Percentiles rank a stretch among this genome's conserved stretches.
These are phyloP conservation scores for Rapana venosa DNA, from an alignment of 2,888 invertebrate genomes.

Conservation along the genomic window DNA sequence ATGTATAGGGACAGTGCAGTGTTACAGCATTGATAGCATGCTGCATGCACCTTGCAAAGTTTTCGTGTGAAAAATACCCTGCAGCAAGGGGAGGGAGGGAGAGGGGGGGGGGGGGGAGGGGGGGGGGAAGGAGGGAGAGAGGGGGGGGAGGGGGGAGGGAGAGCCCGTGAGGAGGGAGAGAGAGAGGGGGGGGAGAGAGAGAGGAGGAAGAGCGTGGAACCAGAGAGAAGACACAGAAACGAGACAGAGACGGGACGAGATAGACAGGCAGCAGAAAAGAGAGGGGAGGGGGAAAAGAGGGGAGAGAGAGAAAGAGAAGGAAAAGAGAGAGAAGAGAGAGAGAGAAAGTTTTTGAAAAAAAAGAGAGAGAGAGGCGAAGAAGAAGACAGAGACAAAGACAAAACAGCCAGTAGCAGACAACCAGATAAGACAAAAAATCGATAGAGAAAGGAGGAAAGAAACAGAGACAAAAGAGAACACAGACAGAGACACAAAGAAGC, in stretches of 20 bases:
- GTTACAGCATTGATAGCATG: too few species aligned
- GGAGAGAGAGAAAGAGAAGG: neutral
- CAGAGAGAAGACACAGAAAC: neutral
- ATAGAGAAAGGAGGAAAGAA: neutral
- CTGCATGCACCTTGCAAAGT: too few species aligned
- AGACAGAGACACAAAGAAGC: neutral
- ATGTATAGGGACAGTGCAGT: too few species aligned
- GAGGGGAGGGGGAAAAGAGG: neutral
- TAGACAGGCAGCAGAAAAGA: neutral
- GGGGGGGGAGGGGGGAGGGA: neutral
- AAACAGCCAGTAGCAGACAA: neutral
- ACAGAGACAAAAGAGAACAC: neutral
- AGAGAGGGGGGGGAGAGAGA: neutral
- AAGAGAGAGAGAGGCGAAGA: conserved; percentile 3
- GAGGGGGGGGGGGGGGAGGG: neutral
- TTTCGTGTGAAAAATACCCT: too few species aligned
- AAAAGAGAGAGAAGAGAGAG: neutral
- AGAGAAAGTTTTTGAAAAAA: neutral
- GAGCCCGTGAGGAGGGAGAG: neutral
- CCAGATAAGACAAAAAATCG: neutral
- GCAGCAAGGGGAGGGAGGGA: too few species aligned
- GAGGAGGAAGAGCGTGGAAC: neutral
- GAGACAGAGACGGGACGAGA: neutral
- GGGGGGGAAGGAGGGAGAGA: neutral
- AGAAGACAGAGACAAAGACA: neutral